Percentiles rank a stretch among this genome's conserved stretches.
Conservation (phyloP, 2,888 invertebrate genomes). For the Priocnemis perturbator region DNA sequence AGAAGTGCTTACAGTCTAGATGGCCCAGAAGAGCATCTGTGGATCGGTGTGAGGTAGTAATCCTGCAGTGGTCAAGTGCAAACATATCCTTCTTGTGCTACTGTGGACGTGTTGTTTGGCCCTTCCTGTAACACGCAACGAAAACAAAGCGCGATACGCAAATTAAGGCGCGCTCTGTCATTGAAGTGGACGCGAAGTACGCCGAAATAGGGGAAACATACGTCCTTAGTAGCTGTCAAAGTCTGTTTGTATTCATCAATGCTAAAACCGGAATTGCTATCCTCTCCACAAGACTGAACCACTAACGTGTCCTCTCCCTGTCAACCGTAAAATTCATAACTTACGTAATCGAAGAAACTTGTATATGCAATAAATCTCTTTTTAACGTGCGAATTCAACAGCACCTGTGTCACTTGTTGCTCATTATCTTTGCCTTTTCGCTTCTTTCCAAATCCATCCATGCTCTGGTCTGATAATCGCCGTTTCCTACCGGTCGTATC, state of each 20-base stretch:
- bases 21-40: slow-evolving; percentile 67
- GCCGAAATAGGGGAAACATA: slow-evolving; percentile 60
- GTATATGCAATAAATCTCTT: too few relatives aligned
- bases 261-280: slow-evolving; percentile 71
- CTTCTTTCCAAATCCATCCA: slow-evolving; percentile 59
- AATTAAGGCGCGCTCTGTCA: not conserved
- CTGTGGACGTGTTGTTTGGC: slow-evolving; percentile 59
- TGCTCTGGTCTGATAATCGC: slow-evolving; percentile 60
- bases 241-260: slow-evolving; percentile 70
- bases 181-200: slow-evolving; percentile 40
- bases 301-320: slow-evolving; percentile 66
- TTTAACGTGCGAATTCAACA: too few relatives aligned
- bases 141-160: slow-evolving; percentile 26
- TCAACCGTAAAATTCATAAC: not conserved
- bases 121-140: slow-evolving; percentile 61
- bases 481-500: slow-evolving; percentile 57
- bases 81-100: slow-evolving; percentile 70
- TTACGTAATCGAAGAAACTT: too few relatives aligned
- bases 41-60: slow-evolving; percentile 62
- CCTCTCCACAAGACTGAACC: slow-evolving; percentile 68
- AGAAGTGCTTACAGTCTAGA: slow-evolving; percentile 69
- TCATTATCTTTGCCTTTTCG: slow-evolving; percentile 56
- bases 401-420: slow-evolving; percentile 61
- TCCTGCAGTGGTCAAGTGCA: slow-evolving; percentile 70
- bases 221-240: slow-evolving; percentile 67